Percentiles rank a stretch among this genome's conserved stretches.
Conservation (phyloP, 2,888 invertebrate genomes). For the Halocaridina rubra region DNA sequence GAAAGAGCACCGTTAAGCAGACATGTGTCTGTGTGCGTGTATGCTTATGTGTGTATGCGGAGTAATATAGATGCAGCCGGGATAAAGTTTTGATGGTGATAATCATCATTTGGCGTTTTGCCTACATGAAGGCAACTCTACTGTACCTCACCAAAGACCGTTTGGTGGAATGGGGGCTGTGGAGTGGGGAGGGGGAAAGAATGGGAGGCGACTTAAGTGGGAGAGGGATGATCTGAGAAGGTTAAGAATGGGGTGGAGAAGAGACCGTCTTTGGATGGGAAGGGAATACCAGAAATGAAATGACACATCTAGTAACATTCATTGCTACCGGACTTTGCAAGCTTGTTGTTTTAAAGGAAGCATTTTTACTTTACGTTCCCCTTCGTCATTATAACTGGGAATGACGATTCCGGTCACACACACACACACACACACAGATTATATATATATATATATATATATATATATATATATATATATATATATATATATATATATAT, state of each 20-base stretch:
- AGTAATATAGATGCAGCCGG: conserved; percentile 37
- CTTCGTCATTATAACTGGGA: not conserved
- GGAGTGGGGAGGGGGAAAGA: not conserved
- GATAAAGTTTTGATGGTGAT: conserved; percentile 47
- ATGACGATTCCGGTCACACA: not conserved
- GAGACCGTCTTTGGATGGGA: not conserved
- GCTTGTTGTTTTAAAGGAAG: too few species aligned
- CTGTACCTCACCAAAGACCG: not conserved
- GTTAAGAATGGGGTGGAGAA: not conserved
- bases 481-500: not conserved
- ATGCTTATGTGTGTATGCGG: not conserved
- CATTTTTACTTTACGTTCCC: too few species aligned
- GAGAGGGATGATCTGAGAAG: not conserved
- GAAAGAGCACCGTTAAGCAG: not conserved
- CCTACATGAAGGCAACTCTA: not conserved
- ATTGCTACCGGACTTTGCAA: too few species aligned
- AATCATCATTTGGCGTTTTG: conserved; percentile 51
- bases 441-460: too few species aligned
- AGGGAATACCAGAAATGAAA: not conserved
- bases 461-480: too few species aligned
- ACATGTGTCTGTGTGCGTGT: too few species aligned
- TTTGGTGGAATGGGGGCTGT: not conserved
- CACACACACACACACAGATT: too few species aligned
- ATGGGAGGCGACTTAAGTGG: too few species aligned
- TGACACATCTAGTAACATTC: too few species aligned